phyloP scores from a whole-genome alignment of 2,888 invertebrate species.

The Anticlea derivata region DNA sequence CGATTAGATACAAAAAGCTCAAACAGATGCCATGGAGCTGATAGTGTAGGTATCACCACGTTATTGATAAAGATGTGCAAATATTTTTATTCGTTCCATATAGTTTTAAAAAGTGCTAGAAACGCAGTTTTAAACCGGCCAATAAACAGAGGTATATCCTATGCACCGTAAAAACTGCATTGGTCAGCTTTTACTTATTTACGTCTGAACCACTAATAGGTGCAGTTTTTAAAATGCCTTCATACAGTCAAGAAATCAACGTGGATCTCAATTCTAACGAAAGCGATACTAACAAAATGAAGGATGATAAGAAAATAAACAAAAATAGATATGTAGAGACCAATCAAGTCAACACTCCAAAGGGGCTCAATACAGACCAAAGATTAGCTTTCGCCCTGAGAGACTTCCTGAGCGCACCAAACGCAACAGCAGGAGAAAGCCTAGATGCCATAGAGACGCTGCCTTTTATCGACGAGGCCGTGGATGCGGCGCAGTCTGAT shows the following conservation, averaged over 20 bases:
- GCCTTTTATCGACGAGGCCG: conserved; percentile 71
- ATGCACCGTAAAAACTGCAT: conserved; percentile 10
- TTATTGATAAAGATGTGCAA: conserved; percentile 63
- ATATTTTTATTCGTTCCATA: conserved; percentile 45
- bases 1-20: conserved; percentile 54
- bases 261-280: conserved; percentile 70
- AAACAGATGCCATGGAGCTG: conserved; percentile 50
- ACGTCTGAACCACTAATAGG: not conserved
- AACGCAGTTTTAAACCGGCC: conserved; percentile 11
- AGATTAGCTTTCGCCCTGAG: conserved; percentile 66
- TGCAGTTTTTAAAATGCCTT: conserved; percentile 64
- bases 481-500: conserved; percentile 58
- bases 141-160: conserved; percentile 16
- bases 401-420: conserved; percentile 63
- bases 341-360: conserved; percentile 52
- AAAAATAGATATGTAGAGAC: conserved; percentile 48
- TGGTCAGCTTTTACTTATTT: not conserved
- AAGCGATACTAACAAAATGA: conserved; percentile 56
- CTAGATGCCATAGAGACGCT: conserved; percentile 41
- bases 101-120: conserved; percentile 29
- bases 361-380: conserved; percentile 62
- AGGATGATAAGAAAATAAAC: conserved; percentile 56
- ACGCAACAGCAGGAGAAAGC: conserved; percentile 10
- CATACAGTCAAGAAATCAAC: conserved; percentile 71
- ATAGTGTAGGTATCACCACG: conserved; percentile 52